phyloP scores from a whole-genome alignment of 2,113 vertebrate species.

The Euleptes europaea region DNA sequence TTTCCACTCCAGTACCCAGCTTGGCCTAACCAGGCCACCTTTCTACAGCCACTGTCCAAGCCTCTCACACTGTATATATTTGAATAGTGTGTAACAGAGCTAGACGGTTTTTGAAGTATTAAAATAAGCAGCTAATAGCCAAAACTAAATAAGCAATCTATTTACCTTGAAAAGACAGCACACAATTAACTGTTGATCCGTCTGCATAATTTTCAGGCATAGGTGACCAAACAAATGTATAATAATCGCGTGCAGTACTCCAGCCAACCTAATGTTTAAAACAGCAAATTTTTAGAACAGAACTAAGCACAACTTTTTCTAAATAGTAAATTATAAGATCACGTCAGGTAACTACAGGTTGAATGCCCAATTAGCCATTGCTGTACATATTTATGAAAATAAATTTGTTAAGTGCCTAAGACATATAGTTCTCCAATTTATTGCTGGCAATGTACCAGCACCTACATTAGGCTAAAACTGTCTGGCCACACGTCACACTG shows the following conservation, averaged over 20 bases:
- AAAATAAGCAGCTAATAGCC: constrained; percentile 6
- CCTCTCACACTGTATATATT: background rate
- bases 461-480: background rate
- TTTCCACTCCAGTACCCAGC: no score
- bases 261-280: constrained; percentile 89
- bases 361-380: background rate
- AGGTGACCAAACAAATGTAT: constrained; percentile 98
- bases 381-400: background rate
- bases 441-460: background rate
- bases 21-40: no score
- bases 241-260: constrained; percentile 98
- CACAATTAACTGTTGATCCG: constrained; percentile 90
- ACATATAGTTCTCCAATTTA: background rate
- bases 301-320: constrained; percentile 1
- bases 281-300: constrained; percentile 13
- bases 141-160: constrained; percentile 14
- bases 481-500: background rate
- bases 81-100: background rate
- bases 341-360: background rate
- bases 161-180: constrained; percentile 95
- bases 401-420: background rate
- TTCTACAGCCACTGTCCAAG: background rate
- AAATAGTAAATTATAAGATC: no score
- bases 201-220: constrained; percentile 91
- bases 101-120: background rate